phyloP scores from a whole-genome alignment of 2,888 invertebrate species.

The Heliconius ethilla region DNA sequence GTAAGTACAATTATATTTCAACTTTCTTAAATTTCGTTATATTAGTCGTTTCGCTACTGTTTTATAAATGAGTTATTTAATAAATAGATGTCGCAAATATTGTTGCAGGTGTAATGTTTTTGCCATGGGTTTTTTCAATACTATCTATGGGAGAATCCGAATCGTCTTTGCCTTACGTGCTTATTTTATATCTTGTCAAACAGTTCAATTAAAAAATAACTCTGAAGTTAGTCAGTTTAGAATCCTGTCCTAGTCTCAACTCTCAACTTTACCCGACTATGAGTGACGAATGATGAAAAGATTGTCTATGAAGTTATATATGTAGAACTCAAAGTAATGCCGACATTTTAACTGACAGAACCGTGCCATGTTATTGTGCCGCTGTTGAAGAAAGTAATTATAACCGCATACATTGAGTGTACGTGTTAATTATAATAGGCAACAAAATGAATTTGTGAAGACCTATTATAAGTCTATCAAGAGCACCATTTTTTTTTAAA shows the following conservation, averaged over 20 bases:
- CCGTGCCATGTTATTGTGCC: constrained; percentile 20
- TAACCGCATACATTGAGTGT: not conserved
- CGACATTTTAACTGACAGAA: constrained; percentile 22
- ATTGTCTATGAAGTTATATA: not conserved
- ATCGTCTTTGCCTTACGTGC: no score
- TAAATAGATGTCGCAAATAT: not conserved
- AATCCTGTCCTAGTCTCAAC: not conserved
- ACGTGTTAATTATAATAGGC: constrained; percentile 28
- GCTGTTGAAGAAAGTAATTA: constrained; percentile 30
- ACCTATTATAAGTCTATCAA: constrained; percentile 1
- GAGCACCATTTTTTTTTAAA: not conserved
- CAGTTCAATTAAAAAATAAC: not conserved
- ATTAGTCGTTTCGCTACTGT: not conserved
- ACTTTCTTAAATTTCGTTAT: not conserved
- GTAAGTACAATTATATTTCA: constrained; percentile 10
- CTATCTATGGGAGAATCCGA: no score
- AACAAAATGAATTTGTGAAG: constrained; percentile 5
- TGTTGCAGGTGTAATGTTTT: not conserved
- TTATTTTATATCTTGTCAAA: not conserved
- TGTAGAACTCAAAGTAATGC: constrained; percentile 3
- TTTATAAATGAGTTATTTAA: not conserved
- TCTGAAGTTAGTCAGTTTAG: not conserved
- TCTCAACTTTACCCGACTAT: not conserved
- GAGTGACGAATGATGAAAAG: not conserved
- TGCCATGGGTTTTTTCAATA: not conserved